Base-by-base conservation (phyloP, 1,140 invertebrate genomes). In the Heliconius himera region DNA sequence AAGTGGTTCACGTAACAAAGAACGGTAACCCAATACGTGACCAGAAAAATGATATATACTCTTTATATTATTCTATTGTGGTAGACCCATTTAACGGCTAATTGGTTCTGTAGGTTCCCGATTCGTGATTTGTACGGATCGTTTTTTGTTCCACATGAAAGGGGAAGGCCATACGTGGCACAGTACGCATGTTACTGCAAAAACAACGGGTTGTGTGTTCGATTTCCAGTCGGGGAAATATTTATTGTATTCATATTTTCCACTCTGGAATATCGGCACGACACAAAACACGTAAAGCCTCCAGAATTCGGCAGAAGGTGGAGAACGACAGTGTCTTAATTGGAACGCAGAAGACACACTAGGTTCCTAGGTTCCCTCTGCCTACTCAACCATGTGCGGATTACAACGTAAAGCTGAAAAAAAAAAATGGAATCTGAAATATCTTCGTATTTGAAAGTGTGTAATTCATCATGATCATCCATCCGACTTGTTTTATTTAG, bases 1-100 rank as follows among this genome's bases (percentile, higher is more conserved):
- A 94, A 94, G 92, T 93, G 87, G 91, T 89, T 88, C 92, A 91
- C 92, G 90, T 92, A 93, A 93, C 89, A 93, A 93, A 88, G 91
- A 93, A 92, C 91, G 89, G 91, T 92, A 93, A 94, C 91, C 87
- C 84, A 86, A 89, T 92, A 94, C 91, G 91, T 94, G 91, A 93
- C 86, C 73, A 91, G 91, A 94, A 92, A 91, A 89, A 90, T 93
- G 88, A 93, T 92, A 87, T 84, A 88, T 86, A 87, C 78, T 87
- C 83, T 85, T 89, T 87, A 89, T 90, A 87, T 87, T 89, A 92
- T 91, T 92, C 88, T 89, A 89, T 92, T 91, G 88, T 88, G 83
- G 88, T 85, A 81, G 83, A 87, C 82, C 89, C 85, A 90, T 92
- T 92, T 89, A 82, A 84, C 83, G 82, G 83, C 85, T 93, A 92